Base-by-base conservation (phyloP, 1,140 invertebrate genomes). In the Leptestheria dahalacensis region DNA sequence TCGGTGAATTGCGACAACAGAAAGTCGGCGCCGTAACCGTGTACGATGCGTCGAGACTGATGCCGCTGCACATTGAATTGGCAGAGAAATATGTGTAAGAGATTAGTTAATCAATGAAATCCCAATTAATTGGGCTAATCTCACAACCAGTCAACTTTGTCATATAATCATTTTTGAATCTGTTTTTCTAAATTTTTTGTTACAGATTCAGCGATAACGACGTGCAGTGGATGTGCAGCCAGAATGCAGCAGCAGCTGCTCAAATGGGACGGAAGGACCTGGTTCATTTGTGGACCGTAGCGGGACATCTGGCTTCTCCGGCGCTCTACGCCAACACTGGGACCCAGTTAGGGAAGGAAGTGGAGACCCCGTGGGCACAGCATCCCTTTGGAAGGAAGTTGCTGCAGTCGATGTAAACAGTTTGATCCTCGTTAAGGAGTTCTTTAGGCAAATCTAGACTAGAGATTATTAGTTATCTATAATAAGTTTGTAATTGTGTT, bases 311-410 rank as follows among this genome's bases (percentile, higher is more conserved):
- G 48, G 79, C 79, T 1, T 79, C 78, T 50, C 76, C 82, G 0
- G 70, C 78, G 65, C 70, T 71, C 69, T 74, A 46, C n/a, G 24
- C 54, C 23, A 52, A 33, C 21, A 61, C 65, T 24, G 60, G 67
- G 1, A 61, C 46, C 48, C 78, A 82, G 62, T 41, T 41, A 41
- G 33, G 33, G 6, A 41, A 41, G 15, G 80, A 85, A 64, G 68
- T 71, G 15, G 80, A 82, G 64, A 77, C 80, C 64, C 80, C 82
- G 29, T 90, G 86, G 83, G 75, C 80, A 10, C 70, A 77, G 20
- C 86, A 91, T 78, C 90, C 92, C 3, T 88, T 94, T 67, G 90
- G 90, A 62, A 82, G 84, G 68, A 81, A 82, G 66, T 70, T 95
- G 61, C 79, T 95, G 57, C 83, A 91, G 68, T 85, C 85, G 3